Evolutionary conservation across 2,113 vertebrate genomes (phyloP).

Genomic region (Callopanchax toddi): DNA sequence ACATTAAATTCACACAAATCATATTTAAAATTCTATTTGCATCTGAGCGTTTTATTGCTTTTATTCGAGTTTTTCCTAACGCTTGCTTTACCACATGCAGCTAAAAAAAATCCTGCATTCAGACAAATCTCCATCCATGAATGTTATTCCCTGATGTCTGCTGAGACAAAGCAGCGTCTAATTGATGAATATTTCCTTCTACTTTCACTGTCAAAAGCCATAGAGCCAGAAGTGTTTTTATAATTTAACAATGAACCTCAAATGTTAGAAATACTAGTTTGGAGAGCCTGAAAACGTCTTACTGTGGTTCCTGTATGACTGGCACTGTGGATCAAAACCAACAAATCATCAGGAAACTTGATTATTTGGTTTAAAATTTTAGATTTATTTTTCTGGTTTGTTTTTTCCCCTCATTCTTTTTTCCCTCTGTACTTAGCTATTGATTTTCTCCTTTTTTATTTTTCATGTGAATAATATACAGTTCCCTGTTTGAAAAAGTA

Average conservation of each 20-base stretch:
- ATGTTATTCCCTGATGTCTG: not conserved
- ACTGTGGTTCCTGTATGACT: no score
- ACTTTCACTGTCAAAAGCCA: constrained; percentile 26
- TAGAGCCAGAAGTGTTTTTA: constrained; percentile 26
- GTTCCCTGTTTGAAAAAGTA: no score
- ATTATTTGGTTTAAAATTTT: no score
- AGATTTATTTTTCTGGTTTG: no score
- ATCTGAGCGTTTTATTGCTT: no score
- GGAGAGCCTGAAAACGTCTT: not conserved
- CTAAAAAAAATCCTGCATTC: not conserved
- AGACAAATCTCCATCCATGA: not conserved
- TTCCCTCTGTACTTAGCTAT: no score
- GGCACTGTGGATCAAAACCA: not conserved
- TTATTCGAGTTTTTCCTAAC: not conserved
- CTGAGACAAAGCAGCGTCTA: constrained; percentile 3
- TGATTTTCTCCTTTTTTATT: no score
- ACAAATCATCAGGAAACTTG: no score
- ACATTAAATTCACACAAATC: no score
- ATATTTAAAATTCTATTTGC: no score
- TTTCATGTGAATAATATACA: no score
- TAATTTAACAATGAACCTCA: constrained; percentile 31
- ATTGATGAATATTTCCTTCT: constrained; percentile 44
- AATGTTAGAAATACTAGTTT: constrained; percentile 10
- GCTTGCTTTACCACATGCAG: fast-evolving
- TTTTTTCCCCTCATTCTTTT: no score